phyloP scores from a whole-genome alignment of 64 coral and sea anemone species.

The Stichodactyla mertensii region DNA sequence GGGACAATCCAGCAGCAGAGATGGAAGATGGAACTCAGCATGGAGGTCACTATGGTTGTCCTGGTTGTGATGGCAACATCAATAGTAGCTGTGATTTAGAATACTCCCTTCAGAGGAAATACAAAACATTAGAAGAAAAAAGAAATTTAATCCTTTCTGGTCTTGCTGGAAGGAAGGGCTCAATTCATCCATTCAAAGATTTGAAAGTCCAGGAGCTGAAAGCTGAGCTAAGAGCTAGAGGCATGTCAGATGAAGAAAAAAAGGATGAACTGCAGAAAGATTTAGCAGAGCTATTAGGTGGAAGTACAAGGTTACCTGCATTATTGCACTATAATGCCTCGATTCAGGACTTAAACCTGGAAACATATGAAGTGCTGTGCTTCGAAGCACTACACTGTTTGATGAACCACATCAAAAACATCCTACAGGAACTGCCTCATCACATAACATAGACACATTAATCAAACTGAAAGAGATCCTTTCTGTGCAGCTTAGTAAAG shows the following conservation, averaged over 20 bases:
- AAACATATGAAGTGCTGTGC: constrained; percentile 31
- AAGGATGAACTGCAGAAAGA: background rate
- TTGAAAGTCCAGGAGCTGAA: background rate
- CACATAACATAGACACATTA: too few species aligned
- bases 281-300: background rate
- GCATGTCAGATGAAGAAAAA: background rate
- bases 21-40: constrained; percentile 38
- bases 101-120: background rate
- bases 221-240: constrained; percentile 18
- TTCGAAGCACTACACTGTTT: constrained; percentile 42
- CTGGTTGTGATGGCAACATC: constrained; percentile 33
- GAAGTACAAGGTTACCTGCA: background rate
- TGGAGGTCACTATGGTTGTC: constrained; percentile 30
- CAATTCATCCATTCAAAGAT: background rate
- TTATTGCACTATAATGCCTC: background rate
- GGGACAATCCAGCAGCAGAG: constrained; percentile 27
- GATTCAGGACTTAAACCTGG: background rate
- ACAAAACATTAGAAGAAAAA: background rate
- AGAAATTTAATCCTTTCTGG: background rate
- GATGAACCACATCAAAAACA: constrained; percentile 42
- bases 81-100: background rate
- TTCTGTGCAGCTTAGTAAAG: too few species aligned
- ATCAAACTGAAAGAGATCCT: too few species aligned
- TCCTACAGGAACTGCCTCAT: too few species aligned
- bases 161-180: background rate